Evolutionary conservation across 2,888 invertebrate genomes (phyloP), one percentile per base, ranked within the genome.

Genomic region (Philopedon plagiatum): DNA sequence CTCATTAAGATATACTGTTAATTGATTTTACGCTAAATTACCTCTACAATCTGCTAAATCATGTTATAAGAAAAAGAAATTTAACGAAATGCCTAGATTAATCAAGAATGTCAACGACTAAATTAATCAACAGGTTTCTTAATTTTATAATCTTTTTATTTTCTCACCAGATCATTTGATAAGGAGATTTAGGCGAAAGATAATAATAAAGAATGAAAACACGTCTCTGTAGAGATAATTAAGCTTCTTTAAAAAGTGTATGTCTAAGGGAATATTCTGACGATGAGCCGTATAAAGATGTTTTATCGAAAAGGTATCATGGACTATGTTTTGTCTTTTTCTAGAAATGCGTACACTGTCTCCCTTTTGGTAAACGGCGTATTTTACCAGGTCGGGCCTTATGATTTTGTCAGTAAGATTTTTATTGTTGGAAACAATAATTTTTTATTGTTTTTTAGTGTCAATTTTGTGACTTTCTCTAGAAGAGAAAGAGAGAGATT

Each of bases 111-210:
- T 58, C 58, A 58, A 58, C 58, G 58, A 39, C 26, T 58, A 58
- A 58, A 58, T 58, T 58, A 58, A 58, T 58, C 58, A 58, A 58
- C 58, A 58, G 58, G 58, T 58, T 58, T 58, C 23, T 41, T 41
- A 58, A 58, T 58, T 39, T 58, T 39, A 58, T 57, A 37, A 57
- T 57, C 41, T 58, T 58, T 58, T 58, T 58, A 58, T 58, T 58
- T 58, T 58, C 58, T 58, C 58, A 58, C 58, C 37, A 58, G 58
- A 58, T 58, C 39, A 18, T 58, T 41, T 26, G 58, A 58, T 58
- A 58, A 58, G 41, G 15, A 39, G 58, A 39, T 58, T 58, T 39
- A 21, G 41, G 58, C 26, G 23, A 58, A 9, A 58, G 58, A 58
- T 58, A 41, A 32, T 54, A 26, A 51, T 54, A 57, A 58, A 41